Evolutionary conservation across 2,113 vertebrate species (phyloP), one percentile per base, ranked within the genome.

Genomic region (Phyllostomus hastatus): DNA sequence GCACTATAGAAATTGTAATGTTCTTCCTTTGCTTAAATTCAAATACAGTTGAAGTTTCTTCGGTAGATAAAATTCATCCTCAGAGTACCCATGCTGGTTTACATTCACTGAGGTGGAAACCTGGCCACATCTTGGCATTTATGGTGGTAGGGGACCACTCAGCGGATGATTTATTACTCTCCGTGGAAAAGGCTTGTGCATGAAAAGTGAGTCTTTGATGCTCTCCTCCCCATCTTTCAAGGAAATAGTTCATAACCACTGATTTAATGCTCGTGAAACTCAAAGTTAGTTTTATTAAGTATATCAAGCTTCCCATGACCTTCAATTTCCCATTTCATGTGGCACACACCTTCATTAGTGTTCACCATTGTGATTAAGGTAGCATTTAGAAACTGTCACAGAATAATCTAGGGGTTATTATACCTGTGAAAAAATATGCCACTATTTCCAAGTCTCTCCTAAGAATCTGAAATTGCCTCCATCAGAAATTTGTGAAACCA

Each of bases 321-420:
- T 97, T 97, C 95, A 97, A 80, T 86, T 96, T 97, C 91, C 95
- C 93, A 88, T 98, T 98, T 98, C 89, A 88, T 97, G 75, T 97
- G 82, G 16, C 61, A 79, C 61, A 87, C 50, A 83, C 67, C 46
- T 96, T 97, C 69, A 75, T 97, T 98, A 98, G 96, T 95, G 96
- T 94, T 97, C 82, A 95, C 81, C 16, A 46, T 31, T 96, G 66
- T 97, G 92, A 96, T 97, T 97, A 95, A 97, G 94, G 93, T 95
- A 95, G 46, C 91, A 91, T 84, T 97, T 97, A 83, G 76, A 96
- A 97, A 85, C 86, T 72, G 70, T 82, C 90, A 54, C 5, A 90
- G 82, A 90, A 81, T 95, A 97, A 97, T 52, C 46, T 41, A 78
- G 14, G 83, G 52, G 67, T 95, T 83, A 92, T 70, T 91, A 57